A percentile compares a stretch with the other conserved stretches of the same genome.
phyloP scores from a whole-genome alignment of 35 echinoderm and acorn worm species.

The Acanthaster planci region DNA sequence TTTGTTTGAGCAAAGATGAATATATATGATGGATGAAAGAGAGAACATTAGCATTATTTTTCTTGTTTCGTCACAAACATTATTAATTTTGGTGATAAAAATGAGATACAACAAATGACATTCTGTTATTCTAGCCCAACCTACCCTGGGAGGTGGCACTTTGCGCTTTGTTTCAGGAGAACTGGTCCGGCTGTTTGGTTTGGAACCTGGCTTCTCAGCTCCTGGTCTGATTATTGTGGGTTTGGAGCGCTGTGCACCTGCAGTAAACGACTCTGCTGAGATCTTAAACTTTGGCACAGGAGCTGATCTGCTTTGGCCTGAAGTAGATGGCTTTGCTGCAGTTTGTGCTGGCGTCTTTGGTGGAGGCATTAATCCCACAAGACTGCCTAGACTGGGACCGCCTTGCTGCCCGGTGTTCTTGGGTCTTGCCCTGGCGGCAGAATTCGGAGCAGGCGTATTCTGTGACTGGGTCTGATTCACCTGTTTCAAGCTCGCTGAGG shows the following conservation, averaged over 20 bases:
- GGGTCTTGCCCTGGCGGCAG: conserved; percentile 64
- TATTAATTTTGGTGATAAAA: no score
- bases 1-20: no score
- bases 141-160: conserved; percentile 79
- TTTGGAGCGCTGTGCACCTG: conserved; percentile 29
- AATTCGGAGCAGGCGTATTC: neutral
- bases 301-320: conserved; percentile 24
- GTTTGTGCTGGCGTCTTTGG: neutral
- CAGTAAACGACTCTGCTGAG: conserved; percentile 4
- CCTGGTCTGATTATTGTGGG: conserved; percentile 87
- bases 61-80: no score
- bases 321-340: neutral
- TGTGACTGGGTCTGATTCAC: conserved; percentile 6
- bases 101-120: no score
- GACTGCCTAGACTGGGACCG: neutral
- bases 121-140: conserved; percentile 14
- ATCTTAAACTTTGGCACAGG: conserved; percentile 49
- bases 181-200: conserved; percentile 58
- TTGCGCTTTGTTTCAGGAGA: conserved; percentile 70
- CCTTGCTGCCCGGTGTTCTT: conserved; percentile 30
- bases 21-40: no score
- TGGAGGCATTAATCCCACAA: conserved; percentile 4
- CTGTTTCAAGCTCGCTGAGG: neutral
- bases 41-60: no score
- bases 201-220: conserved; percentile 28